These are phyloP conservation scores for Columba livia DNA, from an alignment of 2,113 vertebrate species.

Conservation along the genomic window DNA sequence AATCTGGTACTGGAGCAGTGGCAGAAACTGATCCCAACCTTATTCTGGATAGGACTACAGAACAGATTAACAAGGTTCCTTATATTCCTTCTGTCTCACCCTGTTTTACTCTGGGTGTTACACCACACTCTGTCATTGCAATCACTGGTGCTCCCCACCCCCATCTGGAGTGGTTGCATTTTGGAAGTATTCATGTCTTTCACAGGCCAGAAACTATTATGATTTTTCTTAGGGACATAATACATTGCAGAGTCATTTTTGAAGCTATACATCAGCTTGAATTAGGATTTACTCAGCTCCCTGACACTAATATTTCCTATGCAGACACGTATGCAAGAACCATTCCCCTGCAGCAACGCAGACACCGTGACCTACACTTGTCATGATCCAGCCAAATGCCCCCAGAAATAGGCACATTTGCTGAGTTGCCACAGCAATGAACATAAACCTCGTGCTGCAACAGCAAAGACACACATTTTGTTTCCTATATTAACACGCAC, in stretches of 20 bases:
- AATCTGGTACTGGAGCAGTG: accelerated
- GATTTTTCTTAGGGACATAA: background rate
- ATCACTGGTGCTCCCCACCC: background rate
- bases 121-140: background rate
- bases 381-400: background rate
- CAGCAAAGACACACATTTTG: accelerated
- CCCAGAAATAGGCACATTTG: background rate
- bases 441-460: background rate
- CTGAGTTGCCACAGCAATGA: background rate
- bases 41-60: background rate
- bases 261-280: background rate
- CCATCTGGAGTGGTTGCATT: background rate
- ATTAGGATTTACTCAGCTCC: background rate
- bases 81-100: background rate
- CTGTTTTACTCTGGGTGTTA: background rate
- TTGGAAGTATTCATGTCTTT: background rate
- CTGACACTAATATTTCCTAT: background rate
- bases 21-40: background rate
- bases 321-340: background rate
- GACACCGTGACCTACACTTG: background rate
- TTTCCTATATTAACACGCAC: background rate
- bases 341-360: background rate
- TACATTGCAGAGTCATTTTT: background rate
- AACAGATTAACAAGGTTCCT: background rate
- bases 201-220: background rate